Evolutionary conservation across 2,113 vertebrate genomes (phyloP), one percentile per base, ranked within the genome.

Genomic region (Capricornis sumatraensis): DNA sequence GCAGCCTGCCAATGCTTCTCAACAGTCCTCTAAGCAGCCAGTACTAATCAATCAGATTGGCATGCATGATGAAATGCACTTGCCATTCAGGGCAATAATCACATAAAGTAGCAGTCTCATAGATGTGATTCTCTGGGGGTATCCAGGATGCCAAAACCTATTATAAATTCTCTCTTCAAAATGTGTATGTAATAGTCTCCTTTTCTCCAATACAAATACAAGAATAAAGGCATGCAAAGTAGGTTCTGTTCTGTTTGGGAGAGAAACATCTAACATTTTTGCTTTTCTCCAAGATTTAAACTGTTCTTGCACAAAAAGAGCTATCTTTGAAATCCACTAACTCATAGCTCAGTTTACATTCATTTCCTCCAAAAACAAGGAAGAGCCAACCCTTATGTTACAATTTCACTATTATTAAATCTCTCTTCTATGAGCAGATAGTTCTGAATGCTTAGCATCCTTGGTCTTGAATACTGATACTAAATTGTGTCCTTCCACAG

Each of bases 11-110:
- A 64, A 97, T 98, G 94, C 40, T 93, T 96, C 96, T 94, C 94
- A 71, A 57, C 16, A 79, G 67, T 79, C 45, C 91, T 97, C 82
- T 89, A 92, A 87, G 91, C 67, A 95, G 97, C 83, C 97, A 96
- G 94, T 93, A 91, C 94, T 95, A 94, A 97, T 97, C 97, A 91
- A 97, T 98, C 93, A 96, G 93, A 94, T 89, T 81, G 93, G 95
- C 96, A 89, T 64, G 40, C 83, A 53, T 79, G 60, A 91, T 95
- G 88, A 96, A 98, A 95, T 93, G 33, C 81, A 85, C 82, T 91
- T 98, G 62, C 76, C 86, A 83, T 60, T 96, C 52, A 71, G 86
- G 81, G 47, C 85, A 94, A 47, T 93, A 53, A 94, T 96, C 85
- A 88, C 45, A 74, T 82, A 94, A 96, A 97, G 91, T 84, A 83